These are phyloP conservation scores for Tortricodes alternella DNA, from an alignment of 2,888 invertebrate genomes.

Conservation along the genomic window DNA sequence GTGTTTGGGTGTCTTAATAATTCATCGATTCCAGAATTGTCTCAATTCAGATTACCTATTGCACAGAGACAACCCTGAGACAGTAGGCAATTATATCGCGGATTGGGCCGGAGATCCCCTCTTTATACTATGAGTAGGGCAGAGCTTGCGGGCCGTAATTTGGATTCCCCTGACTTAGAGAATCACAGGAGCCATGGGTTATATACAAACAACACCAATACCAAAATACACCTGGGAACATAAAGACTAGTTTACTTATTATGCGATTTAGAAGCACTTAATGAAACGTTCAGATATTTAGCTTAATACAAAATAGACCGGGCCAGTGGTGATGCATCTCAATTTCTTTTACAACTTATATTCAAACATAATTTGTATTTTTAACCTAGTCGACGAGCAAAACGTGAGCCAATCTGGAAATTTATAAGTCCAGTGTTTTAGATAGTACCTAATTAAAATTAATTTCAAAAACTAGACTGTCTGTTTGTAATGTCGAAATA, in stretches of 20 bases:
- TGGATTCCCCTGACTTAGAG: too few species aligned
- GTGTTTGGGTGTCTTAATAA: too few species aligned
- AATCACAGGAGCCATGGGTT: conserved; percentile 15
- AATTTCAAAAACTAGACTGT: too few species aligned
- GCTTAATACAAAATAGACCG: conserved; percentile 57
- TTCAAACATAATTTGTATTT: conserved; percentile 4
- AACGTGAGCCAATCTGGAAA: neutral
- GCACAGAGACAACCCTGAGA: too few species aligned
- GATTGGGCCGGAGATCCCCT: too few species aligned
- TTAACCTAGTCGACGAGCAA: neutral
- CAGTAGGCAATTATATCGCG: too few species aligned
- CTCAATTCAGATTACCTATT: too few species aligned
- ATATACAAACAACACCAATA: conserved; percentile 28
- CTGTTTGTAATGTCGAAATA: too few species aligned
- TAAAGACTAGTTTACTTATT: conserved; percentile 51
- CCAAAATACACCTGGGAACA: conserved; percentile 38
- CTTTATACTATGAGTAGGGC: too few species aligned
- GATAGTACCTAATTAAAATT: neutral
- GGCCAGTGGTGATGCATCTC: conserved; percentile 25
- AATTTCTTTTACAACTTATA: neutral
- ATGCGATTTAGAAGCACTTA: conserved; percentile 65
- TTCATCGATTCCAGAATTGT: too few species aligned
- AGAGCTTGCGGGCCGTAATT: too few species aligned
- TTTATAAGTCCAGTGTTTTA: neutral
- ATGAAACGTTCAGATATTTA: conserved; percentile 56